Conservation (phyloP, 2,888 invertebrate genomes). For the Drosophila dives region DNA sequence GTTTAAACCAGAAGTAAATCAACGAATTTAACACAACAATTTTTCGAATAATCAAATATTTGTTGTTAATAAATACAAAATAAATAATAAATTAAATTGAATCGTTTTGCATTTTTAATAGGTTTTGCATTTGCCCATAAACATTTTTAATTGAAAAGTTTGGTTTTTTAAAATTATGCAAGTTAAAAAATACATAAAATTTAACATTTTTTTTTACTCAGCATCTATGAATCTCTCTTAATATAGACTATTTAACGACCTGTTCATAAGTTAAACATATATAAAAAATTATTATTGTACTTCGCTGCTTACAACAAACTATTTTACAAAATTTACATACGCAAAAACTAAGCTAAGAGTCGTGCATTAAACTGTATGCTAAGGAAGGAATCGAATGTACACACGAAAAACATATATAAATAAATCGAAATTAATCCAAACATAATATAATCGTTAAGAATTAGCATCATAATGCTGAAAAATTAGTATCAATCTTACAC, state of each 20-base stretch:
- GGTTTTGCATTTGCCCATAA: conserved; percentile 38
- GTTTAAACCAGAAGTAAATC: conserved; percentile 10
- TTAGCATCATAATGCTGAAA: conserved; percentile 24
- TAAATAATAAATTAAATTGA: conserved; percentile 1
- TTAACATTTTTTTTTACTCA: conserved; percentile 53
- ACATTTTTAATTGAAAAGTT: conserved; percentile 60
- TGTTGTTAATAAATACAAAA: conserved; percentile 22
- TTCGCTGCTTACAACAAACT: conserved; percentile 80
- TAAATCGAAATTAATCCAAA: conserved; percentile 42
- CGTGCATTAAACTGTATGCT: conserved; percentile 52
- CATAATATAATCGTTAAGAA: conserved; percentile 36
- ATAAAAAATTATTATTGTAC: conserved; percentile 79
- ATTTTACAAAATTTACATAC: conserved; percentile 77
- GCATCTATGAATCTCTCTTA: conserved; percentile 63
- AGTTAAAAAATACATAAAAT: conserved; percentile 43
- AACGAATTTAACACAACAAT: conserved; percentile 3
- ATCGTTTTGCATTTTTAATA: conserved; percentile 51
- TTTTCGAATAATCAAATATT: conserved; percentile 5
- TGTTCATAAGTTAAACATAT: conserved; percentile 52
- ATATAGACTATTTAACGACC: conserved; percentile 62
- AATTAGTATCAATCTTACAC: conserved; percentile 40
- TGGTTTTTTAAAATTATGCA: conserved; percentile 40
- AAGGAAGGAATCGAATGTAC: conserved; percentile 65
- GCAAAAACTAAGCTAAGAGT: conserved; percentile 61
- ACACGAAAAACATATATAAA: conserved; percentile 40